Evolutionary conservation across 2,113 vertebrate genomes (phyloP), one percentile per base, ranked within the genome.

Genomic region (Mirza zaza): DNA sequence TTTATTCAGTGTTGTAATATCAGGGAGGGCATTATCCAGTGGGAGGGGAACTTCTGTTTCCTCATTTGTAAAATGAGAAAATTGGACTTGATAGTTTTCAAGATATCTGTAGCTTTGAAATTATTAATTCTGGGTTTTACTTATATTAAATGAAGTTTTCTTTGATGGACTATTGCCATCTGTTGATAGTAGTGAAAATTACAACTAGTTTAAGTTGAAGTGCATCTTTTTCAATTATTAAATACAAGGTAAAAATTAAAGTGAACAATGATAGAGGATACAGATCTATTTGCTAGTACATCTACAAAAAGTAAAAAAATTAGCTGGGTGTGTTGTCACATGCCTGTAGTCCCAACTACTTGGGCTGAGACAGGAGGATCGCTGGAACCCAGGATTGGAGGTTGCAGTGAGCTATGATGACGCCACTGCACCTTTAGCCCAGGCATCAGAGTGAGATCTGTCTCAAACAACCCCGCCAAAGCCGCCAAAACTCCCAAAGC

Each of bases 191-290:
- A 42, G 42, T 83, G 77, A 87, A 96, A 93, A 87, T 89, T 86
- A 36, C 27, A 93, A 36, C 29, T 65, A n/a, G 59, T 95, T 80
- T 87, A 91, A 92, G 36, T 87, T 55, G 25, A 68, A 96, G 39
- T 87, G n/a, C 15, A 63, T 83, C 61, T 84, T 96, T 96, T 94
- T 91, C 36, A 52, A 23, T 87, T 95, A 21, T 57, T 57, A 57
- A 57, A 57, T 57, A 15, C 52, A 25, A 73, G 50, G 45, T 80
- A 85, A 82, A 97, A 80, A 76, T 81, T 25, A 55, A 73, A 93
- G 39, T 86, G 36, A 71, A 39, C 39, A 48, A 0, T 45, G 8
- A 23, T 90, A 42, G 76, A 84, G n/a, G 12, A 45, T n/a, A 52
- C 48, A 39, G 63, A 89, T 77, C 45, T 67, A 63, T 20, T 67